A percentile compares a stretch with the other conserved stretches of the same genome.
These are phyloP conservation scores for Catajapyx aquilonaris DNA, from an alignment of 1,140 invertebrate species.

Conservation along the genomic window DNA sequence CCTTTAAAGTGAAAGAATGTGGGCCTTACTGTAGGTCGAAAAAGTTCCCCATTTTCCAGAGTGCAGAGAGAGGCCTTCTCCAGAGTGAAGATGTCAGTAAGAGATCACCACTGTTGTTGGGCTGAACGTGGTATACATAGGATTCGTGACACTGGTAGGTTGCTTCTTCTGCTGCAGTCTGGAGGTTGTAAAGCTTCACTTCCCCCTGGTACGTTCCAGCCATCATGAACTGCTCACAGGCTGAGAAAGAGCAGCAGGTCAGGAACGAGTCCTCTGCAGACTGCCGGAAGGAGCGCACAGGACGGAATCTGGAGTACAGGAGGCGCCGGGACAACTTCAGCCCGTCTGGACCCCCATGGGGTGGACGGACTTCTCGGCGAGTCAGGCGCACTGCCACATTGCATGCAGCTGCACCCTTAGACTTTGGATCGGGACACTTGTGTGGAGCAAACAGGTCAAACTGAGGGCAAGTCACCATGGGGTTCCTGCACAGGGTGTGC, in stretches of 20 bases:
- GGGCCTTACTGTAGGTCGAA: conserved; percentile 41
- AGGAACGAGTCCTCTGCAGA: conserved; percentile 59
- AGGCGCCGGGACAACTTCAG: conserved; percentile 48
- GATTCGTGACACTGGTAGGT: conserved; percentile 62
- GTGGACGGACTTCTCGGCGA: conserved; percentile 15
- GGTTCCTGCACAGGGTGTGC: conserved; percentile 79
- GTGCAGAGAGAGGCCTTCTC: conserved; percentile 53
- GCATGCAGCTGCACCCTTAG: conserved; percentile 39
- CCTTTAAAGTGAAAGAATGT: no score
- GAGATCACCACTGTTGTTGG: conserved; percentile 45
- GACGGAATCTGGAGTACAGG: conserved; percentile 74
- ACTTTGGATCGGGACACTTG: conserved; percentile 73
- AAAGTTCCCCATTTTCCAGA: conserved; percentile 55
- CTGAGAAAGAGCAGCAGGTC: conserved; percentile 56
- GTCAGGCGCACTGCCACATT: conserved; percentile 40
- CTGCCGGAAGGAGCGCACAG: conserved; percentile 56
- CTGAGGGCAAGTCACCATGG: conserved; percentile 73
- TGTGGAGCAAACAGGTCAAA: conserved; percentile 82
- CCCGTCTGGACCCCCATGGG: conserved; percentile 24
- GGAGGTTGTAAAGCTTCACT: conserved; percentile 64
- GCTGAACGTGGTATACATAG: conserved; percentile 57
- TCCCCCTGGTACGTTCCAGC: conserved; percentile 74
- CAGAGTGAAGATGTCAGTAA: conserved; percentile 70
- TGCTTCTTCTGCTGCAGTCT: conserved; percentile 49
- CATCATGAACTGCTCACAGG: conserved; percentile 55